Evolutionary conservation across 2,888 invertebrate genomes (phyloP).

Genomic region (Mesorhabditis spiculigera): DNA sequence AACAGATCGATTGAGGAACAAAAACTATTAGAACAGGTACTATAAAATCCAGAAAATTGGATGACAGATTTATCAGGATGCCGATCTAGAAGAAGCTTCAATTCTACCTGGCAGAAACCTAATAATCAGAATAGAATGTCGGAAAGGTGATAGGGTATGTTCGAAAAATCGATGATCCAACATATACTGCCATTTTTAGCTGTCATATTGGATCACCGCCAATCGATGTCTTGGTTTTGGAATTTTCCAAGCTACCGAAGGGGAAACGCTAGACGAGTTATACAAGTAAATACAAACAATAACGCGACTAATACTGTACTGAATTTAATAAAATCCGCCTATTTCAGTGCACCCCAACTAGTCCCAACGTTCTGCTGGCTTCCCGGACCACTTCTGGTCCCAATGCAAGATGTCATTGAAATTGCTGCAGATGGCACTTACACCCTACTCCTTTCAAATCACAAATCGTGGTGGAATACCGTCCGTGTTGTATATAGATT

Average conservation of each 20-base stretch:
- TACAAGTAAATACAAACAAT: conserved; percentile 16
- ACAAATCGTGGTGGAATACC: too few species aligned
- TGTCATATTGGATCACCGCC: conserved; percentile 21
- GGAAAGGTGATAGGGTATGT: conserved; percentile 17
- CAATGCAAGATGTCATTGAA: conserved; percentile 30
- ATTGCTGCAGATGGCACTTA: too few species aligned
- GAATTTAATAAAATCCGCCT: background rate
- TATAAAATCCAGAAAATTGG: too few species aligned
- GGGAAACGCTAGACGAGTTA: conserved; percentile 22
- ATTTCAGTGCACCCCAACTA: conserved; percentile 32
- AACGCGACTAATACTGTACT: background rate
- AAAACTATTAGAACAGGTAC: too few species aligned
- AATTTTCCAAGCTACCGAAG: conserved; percentile 22
- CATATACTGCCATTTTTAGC: too few species aligned
- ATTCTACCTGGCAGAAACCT: conserved; percentile 26
- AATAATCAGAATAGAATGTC: conserved; percentile 16
- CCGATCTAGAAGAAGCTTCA: conserved; percentile 13
- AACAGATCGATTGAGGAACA: too few species aligned
- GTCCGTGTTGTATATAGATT: too few species aligned
- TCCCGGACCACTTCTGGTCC: conserved; percentile 47
- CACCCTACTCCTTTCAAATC: too few species aligned
- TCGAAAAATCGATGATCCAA: conserved; percentile 16
- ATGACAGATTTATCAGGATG: too few species aligned
- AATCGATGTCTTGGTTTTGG: conserved; percentile 34
- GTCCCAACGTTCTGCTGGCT: conserved; percentile 42